Conservation (phyloP, 2,888 invertebrate genomes). For the Pilophorus perplexus region DNA sequence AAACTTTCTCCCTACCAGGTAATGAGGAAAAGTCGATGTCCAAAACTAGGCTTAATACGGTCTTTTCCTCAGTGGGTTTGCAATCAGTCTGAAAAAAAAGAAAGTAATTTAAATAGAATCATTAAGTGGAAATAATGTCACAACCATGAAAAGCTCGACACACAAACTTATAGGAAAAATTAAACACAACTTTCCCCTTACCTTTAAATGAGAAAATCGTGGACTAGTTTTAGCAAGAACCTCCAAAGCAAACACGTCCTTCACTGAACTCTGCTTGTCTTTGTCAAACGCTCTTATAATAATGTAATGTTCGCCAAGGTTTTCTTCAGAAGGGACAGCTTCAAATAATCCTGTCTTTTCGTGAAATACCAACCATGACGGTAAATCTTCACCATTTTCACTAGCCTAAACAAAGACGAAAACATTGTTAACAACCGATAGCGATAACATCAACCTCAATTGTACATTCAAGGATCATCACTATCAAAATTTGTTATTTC, state of each 20-base stretch:
- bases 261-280: constrained; percentile 55
- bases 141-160: background rate
- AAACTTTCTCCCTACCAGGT: constrained; percentile 58
- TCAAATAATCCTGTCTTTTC: constrained; percentile 66
- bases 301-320: constrained; percentile 66
- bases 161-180: background rate
- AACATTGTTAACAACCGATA: constrained; percentile 13
- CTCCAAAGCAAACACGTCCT: constrained; percentile 67
- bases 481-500: no score
- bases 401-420: no score
- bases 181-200: background rate
- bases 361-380: constrained; percentile 71
- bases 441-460: no score
- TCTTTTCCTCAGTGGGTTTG: constrained; percentile 56
- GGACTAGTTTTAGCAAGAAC: constrained; percentile 53
- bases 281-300: constrained; percentile 59
- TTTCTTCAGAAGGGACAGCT: constrained; percentile 68
- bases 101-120: background rate
- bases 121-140: constrained; percentile 8
- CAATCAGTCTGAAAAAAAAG: constrained; percentile 52
- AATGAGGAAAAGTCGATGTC: constrained; percentile 59
- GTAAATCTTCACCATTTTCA: constrained; percentile 54
- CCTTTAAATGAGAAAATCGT: constrained; percentile 31
- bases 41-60: constrained; percentile 65
- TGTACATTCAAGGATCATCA: no score